phyloP scores from a whole-genome alignment of 1,140 invertebrate genomes.

The Trinorchestia longiramus region DNA sequence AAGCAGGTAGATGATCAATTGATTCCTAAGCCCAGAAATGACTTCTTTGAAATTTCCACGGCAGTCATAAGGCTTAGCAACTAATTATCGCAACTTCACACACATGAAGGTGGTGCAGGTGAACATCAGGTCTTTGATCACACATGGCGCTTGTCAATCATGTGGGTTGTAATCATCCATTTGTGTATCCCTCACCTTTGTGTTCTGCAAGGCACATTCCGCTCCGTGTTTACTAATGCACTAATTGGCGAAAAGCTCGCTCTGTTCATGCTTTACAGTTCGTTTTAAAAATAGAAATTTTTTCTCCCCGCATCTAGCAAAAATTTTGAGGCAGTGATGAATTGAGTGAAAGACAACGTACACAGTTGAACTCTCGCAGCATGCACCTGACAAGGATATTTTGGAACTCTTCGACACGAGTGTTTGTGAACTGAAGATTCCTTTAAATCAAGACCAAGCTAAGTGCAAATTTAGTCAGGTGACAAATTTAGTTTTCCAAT shows the following conservation, averaged over 20 bases:
- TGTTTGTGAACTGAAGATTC: not conserved
- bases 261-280: not conserved
- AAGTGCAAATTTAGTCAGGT: not conserved
- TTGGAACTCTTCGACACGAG: not conserved
- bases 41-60: not conserved
- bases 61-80: not conserved
- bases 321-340: not conserved
- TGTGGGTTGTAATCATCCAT: not conserved
- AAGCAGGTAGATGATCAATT: too few species aligned
- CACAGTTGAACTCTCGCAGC: not conserved
- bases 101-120: not conserved
- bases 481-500: not conserved
- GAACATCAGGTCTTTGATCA: not conserved
- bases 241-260: slow-evolving; percentile 15
- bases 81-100: not conserved
- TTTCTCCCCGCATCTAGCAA: not conserved
- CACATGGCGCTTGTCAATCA: not conserved
- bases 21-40: not conserved
- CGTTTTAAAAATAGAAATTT: not conserved
- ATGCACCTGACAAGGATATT: slow-evolving; percentile 1
- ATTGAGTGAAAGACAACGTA: not conserved
- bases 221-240: not conserved
- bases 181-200: not conserved
- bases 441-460: not conserved
- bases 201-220: not conserved